phyloP scores from a whole-genome alignment of 2,888 invertebrate genomes.

The Tenthredo scrophulariae region DNA sequence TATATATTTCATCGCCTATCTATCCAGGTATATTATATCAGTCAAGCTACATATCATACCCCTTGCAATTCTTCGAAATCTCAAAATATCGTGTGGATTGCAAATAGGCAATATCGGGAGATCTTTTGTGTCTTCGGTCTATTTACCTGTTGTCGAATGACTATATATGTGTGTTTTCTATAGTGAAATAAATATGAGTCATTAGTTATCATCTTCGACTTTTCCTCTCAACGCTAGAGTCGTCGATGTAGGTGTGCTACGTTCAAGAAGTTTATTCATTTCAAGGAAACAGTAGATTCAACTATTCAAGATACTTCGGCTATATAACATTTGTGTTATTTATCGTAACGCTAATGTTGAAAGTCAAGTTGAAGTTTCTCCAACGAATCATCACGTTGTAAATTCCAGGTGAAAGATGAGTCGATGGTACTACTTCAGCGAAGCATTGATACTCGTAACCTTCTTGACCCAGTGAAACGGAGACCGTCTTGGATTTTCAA shows the following conservation, averaged over 20 bases:
- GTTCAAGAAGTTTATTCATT: background rate
- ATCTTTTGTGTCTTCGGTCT: background rate
- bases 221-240: background rate
- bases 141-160: background rate
- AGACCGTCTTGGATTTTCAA: background rate
- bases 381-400: slow-evolving; percentile 10
- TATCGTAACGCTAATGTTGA: background rate
- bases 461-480: background rate
- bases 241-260: background rate
- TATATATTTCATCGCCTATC: background rate
- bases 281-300: background rate
- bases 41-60: background rate
- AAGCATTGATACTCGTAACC: background rate
- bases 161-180: background rate
- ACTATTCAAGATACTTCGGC: background rate
- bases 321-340: background rate
- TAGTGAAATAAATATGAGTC: background rate
- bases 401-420: slow-evolving; percentile 25
- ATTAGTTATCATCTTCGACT: background rate
- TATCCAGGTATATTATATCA: background rate
- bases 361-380: slow-evolving; percentile 31
- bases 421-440: background rate
- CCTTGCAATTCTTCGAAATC: background rate
- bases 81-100: background rate
- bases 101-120: background rate